Evolutionary conservation across 2,888 invertebrate genomes (phyloP), one percentile per base, ranked within the genome.

Genomic region (Pharmacophagus antenor): DNA sequence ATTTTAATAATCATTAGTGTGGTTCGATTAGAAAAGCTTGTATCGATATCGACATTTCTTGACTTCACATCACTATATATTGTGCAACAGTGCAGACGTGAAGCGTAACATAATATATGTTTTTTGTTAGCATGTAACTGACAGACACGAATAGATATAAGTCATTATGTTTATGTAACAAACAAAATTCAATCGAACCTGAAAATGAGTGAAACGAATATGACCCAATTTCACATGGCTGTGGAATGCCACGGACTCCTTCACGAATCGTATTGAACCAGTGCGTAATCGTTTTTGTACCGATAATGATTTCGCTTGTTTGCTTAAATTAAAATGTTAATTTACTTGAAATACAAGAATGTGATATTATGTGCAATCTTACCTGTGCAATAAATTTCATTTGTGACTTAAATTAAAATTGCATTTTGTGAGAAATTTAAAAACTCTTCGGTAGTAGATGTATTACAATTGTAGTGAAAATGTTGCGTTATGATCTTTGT

Each of bases 61-160:
- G 48, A 50, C 18, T 17, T 41, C 67, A 61, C 79, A 72, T 67
- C 82, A 62, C 77, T 82, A 76, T 15, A 8, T 47, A 74, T 85
- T 84, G 81, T 80, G 82, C 80, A 85, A 85, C 72, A 66, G 63
- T 66, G 70, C 69, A 76, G 68, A 71, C 77, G 71, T 68, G 70
- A 70, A 75, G 76, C 82, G 77, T 83, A 80, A 80, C 84, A 73
- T 83, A 80, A 80, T 83, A 73, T 61, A 61, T 61, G 61, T 69
- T 65, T n/a, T 67, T 63, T 67, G 58, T 62, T 55, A 57, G 58
- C 61, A 67, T 59, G 65, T 65, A 70, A 69, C 62, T 44, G 50
- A 58, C 64, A 66, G 62, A 59, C 65, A 61, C 63, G 60, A 66
- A 64, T 63, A 64, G 62, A 60, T 50, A 61, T 55, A 44, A 53